Percentiles rank a stretch among this genome's conserved stretches.
phyloP scores from a whole-genome alignment of 37 sponge, comb jelly and placozoan genomes.

The Cladorhizidae sp. region DNA sequence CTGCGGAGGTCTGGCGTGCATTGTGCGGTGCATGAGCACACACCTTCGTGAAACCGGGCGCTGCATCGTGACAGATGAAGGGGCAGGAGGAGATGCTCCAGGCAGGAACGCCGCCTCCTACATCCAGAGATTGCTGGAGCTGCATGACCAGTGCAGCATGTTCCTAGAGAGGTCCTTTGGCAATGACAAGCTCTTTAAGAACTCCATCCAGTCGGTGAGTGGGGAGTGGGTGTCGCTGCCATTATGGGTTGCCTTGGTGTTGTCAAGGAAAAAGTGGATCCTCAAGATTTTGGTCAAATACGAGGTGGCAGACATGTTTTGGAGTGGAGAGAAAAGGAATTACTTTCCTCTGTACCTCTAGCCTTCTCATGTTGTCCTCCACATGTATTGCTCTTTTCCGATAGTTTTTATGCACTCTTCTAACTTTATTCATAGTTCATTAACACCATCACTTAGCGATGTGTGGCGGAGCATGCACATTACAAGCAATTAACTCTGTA shows the following conservation, averaged over 20 bases:
- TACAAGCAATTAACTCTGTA: no score
- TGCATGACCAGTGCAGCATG: conserved; percentile 83
- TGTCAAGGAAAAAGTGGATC: no score
- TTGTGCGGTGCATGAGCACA: conserved; percentile 74
- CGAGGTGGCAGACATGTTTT: no score
- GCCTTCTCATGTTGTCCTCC: background rate
- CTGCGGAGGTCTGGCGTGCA: conserved; percentile 75
- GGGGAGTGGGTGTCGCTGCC: no score
- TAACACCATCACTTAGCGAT: no score
- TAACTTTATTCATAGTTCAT: no score
- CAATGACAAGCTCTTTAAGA: conserved; percentile 81
- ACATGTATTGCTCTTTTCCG: background rate
- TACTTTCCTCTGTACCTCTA: no score
- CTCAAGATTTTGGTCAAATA: no score
- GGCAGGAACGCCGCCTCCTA: conserved; percentile 79
- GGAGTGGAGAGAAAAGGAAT: no score
- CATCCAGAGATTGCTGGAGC: conserved; percentile 84
- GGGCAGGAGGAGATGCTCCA: conserved; percentile 21
- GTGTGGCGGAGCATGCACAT: no score
- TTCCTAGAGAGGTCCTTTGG: conserved; percentile 87
- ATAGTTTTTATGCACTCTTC: background rate
- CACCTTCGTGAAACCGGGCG: conserved; percentile 77
- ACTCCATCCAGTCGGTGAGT: conserved; percentile 89
- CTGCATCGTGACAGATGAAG: conserved; percentile 63
- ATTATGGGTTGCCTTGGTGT: no score